A percentile compares a stretch with the other conserved stretches of the same genome.
phyloP scores from a whole-genome alignment of 2,113 vertebrate genomes.

The Cettia cetti region DNA sequence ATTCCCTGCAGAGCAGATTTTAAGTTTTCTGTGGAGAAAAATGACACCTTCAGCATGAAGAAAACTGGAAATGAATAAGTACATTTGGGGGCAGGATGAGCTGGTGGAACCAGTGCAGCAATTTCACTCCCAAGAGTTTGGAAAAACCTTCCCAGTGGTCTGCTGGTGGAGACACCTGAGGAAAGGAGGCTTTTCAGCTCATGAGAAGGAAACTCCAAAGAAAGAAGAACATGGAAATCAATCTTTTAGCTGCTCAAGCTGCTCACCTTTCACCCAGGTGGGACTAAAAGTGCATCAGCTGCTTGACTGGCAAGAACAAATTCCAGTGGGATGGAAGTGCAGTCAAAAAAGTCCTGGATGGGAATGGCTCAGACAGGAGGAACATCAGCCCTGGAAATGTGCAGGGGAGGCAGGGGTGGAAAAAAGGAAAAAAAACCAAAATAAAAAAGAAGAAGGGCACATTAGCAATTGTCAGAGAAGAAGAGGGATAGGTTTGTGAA shows the following conservation, averaged over 20 bases:
- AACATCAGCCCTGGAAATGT: neutral
- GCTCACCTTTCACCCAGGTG: neutral
- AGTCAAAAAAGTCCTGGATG: neutral
- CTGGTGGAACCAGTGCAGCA: neutral
- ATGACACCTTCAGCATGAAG: neutral
- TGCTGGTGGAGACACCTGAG: neutral
- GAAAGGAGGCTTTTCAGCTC: neutral
- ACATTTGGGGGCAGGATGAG: neutral
- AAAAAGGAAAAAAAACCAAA: too few relatives aligned
- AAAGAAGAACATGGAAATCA: neutral
- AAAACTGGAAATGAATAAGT: neutral
- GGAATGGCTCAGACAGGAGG: neutral
- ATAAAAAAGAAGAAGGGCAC: rapidly evolving
- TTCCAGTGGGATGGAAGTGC: neutral
- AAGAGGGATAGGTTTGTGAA: conserved; percentile 12
- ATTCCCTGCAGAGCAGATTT: neutral
- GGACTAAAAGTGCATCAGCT: neutral
- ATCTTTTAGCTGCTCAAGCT: neutral
- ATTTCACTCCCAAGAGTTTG: neutral
- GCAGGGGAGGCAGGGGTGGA: neutral
- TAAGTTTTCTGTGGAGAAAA: neutral
- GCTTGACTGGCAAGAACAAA: neutral
- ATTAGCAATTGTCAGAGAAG: neutral
- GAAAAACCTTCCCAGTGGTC: neutral
- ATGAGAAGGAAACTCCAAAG: neutral